Base-by-base conservation (phyloP, 2,797 vertebrate species). In the Coracias cyanogaster region DNA sequence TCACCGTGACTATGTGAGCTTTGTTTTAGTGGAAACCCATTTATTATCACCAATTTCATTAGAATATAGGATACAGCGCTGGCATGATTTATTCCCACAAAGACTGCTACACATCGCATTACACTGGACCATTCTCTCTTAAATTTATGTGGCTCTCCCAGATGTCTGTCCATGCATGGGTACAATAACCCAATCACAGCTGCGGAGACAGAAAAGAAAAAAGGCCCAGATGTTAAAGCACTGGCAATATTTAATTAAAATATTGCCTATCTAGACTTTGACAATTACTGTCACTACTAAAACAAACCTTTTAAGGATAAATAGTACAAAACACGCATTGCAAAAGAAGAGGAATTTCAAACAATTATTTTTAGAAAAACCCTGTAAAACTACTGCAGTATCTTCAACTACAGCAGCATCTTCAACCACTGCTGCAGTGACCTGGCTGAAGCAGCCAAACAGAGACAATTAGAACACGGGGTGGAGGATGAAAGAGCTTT, bases 81-180 rank as follows among this genome's bases (percentile, higher is more conserved):
- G 96, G 99, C 99, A 25, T 99, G 99, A 98, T 99, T 99, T 97
- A 99, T 99, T 89, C 99, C 99, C 96, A 99, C 99, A 94, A 99
- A 99, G 95, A 99, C 99, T 5, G 99, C 99, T 86, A 99, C 99
- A 29, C 99, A 99, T 94, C 99, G 99, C 99, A 99, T 99, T 84
- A 99, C 99, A 82, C 99, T 99, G 92, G 99, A 99, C 99, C 99
- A 99, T 93, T 99, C 99, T 91, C 99, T 98, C 97, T 99, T 99
- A 96, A 99, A 99, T 96, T 98, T 99, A 98, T 99, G 99, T n/a
- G 99, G 99, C 94, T 99, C 99, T 49, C 99, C 99, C 86, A 99
- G 98, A 83, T 98, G 98, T 73, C 97, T 98, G 98, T 99, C 99
- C 94, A 99, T 99, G 97, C 99, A 99, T n/a, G 99, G 99, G 96